A percentile compares a stretch with the other conserved stretches of the same genome.
Evolutionary conservation across 1,140 invertebrate genomes (phyloP).

Genomic region (Maconellicoccus hirsutus): DNA sequence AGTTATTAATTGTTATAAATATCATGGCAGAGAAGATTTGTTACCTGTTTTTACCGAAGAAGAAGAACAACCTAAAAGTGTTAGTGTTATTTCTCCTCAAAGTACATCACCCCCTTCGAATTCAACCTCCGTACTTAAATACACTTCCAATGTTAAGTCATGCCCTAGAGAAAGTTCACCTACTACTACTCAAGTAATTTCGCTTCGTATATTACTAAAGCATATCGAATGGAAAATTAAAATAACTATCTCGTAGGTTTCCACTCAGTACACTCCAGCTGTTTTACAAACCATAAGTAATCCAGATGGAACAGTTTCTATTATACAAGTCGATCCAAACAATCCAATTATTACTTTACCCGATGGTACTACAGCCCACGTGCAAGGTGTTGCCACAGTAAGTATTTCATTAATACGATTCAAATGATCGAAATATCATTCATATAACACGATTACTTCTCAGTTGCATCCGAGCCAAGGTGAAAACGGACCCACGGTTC

Average conservation of each 20-base stretch:
- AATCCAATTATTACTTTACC: constrained; percentile 89
- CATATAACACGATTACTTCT: background rate
- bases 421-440: background rate
- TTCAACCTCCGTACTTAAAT: background rate
- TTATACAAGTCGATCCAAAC: constrained; percentile 91
- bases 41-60: constrained; percentile 88
- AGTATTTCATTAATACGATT: background rate
- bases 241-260: background rate
- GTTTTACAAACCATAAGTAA: constrained; percentile 93
- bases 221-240: background rate
- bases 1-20: constrained; percentile 97
- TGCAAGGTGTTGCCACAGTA: constrained; percentile 70
- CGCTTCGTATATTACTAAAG: background rate
- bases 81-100: constrained; percentile 21
- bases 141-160: background rate
- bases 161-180: background rate
- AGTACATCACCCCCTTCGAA: background rate
- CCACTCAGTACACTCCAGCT: constrained; percentile 64
- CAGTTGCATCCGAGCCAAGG: constrained; percentile 64
- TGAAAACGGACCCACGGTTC: constrained; percentile 49
- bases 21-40: constrained; percentile 90
- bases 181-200: background rate
- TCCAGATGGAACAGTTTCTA: constrained; percentile 88
- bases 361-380: constrained; percentile 90
- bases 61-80: constrained; percentile 51